phyloP scores from a whole-genome alignment of 92 coral and sea anemone genomes.

The Virgularia gustaviana region DNA sequence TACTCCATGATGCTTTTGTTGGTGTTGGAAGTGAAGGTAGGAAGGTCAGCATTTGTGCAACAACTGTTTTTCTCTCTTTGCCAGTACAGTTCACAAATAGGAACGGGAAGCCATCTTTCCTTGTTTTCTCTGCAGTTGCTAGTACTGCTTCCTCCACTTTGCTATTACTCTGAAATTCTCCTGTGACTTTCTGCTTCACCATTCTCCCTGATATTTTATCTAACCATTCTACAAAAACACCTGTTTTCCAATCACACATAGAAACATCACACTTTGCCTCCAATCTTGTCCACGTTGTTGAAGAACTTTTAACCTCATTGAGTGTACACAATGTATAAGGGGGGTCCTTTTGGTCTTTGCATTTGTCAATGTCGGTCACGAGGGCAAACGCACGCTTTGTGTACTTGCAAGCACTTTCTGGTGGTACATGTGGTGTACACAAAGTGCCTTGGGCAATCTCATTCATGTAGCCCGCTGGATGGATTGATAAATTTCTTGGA shows the following conservation, averaged over 20 bases:
- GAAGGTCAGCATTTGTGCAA: conserved; percentile 8
- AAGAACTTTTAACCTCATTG: too few relatives aligned
- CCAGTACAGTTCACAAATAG: conserved; percentile 9
- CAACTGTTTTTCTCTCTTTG: too few relatives aligned
- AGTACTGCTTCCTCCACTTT: neutral
- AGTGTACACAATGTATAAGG: too few relatives aligned
- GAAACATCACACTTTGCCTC: conserved; percentile 15
- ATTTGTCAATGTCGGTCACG: neutral
- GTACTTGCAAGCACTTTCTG: conserved; percentile 8
- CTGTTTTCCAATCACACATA: neutral
- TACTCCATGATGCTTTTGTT: neutral
- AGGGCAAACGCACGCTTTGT: neutral
- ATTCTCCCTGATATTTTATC: conserved; percentile 2
- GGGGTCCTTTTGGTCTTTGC: conserved; percentile 5
- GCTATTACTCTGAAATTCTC: neutral
- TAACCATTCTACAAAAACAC: neutral
- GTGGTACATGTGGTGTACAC: neutral
- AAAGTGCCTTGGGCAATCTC: too few relatives aligned
- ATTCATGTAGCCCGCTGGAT: too few relatives aligned
- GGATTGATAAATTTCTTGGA: too few relatives aligned
- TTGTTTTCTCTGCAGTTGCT: neutral
- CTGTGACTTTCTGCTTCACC: neutral
- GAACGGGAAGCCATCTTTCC: conserved; percentile 7
- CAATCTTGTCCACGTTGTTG: too few relatives aligned
- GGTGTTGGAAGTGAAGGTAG: neutral